Evolutionary conservation across 2,797 vertebrate species (phyloP).

Genomic region (Pseudocheirus occidentalis): DNA sequence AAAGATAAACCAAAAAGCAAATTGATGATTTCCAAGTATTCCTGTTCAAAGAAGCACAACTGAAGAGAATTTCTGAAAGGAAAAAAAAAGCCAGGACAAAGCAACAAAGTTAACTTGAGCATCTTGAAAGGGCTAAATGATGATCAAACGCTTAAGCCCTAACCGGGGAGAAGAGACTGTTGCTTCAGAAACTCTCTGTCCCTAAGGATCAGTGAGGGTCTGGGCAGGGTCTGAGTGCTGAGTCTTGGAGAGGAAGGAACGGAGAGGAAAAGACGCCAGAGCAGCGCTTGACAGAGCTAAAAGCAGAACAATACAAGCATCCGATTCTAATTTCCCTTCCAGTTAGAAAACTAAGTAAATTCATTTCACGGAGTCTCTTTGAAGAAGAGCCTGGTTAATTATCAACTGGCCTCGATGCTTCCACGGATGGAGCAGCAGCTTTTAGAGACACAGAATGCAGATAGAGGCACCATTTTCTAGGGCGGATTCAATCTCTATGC

Average conservation of each 20-base stretch:
- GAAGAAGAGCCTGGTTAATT: constrained; percentile 15
- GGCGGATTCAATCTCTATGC: neutral
- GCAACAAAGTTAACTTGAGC: neutral
- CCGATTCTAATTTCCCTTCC: neutral
- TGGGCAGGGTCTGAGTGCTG: neutral
- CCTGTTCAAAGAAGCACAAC: neutral
- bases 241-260: neutral
- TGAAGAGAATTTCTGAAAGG: neutral
- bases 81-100: neutral
- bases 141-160: neutral
- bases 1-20: neutral
- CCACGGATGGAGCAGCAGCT: neutral
- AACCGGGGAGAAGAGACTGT: neutral
- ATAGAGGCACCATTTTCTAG: neutral
- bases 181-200: neutral
- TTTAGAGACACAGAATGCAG: neutral
- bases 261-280: neutral
- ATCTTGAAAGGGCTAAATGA: neutral
- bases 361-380: constrained; percentile 31
- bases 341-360: neutral
- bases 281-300: neutral
- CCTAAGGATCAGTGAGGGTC: neutral
- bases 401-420: neutral
- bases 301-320: neutral
- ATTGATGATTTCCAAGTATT: neutral